Base-by-base conservation (phyloP, 1,140 invertebrate species). In the Onthophagus taurus region DNA sequence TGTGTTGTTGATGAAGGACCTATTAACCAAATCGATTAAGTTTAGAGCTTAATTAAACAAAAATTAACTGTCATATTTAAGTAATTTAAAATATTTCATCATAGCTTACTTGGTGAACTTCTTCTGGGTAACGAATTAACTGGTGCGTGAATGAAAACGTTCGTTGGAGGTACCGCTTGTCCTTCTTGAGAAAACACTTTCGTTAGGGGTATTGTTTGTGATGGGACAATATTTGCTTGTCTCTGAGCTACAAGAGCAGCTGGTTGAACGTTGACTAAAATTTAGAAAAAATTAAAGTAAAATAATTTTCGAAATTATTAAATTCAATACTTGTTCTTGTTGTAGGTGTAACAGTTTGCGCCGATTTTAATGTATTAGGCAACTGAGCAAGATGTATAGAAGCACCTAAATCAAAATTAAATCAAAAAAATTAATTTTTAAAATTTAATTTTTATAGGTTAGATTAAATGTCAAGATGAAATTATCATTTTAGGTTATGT, bases 161-260 rank as follows among this genome's bases (percentile, higher is more conserved):
- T 59, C 9, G 47, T 42, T 16, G 49, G 16, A 14, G 50, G 47
- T 24, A 37, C 21, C 19, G 36, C 47, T 20, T 43, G 49, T 36
- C 44, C 54, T 29, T 59, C 60, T 33, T 49, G 53, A n/a, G 58
- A 48, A 51, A 58, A 61, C 6, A 60, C 61, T 53, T 60, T 64
- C 6, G 54, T 52, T 31, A 65, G 60, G 2, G 60, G 54, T 44
- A 62, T 59, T 21, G 59, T 42, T 49, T 65, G 59, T 5, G 59
- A 45, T 8, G 60, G 44, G 20, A 53, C 58, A 6, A 59, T 47
- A 19, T 51, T 42, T 14, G 48, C 48, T 14, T 52, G 49, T 30
- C 60, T 53, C 47, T 63, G 60, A 19, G 51, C 48, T 21, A 65
- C 56, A 42, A 61, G 50, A 31, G 39, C 45, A 6, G 45, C 39